phyloP scores from a whole-genome alignment of 1,140 invertebrate species.

The Hycleus cichorii region DNA sequence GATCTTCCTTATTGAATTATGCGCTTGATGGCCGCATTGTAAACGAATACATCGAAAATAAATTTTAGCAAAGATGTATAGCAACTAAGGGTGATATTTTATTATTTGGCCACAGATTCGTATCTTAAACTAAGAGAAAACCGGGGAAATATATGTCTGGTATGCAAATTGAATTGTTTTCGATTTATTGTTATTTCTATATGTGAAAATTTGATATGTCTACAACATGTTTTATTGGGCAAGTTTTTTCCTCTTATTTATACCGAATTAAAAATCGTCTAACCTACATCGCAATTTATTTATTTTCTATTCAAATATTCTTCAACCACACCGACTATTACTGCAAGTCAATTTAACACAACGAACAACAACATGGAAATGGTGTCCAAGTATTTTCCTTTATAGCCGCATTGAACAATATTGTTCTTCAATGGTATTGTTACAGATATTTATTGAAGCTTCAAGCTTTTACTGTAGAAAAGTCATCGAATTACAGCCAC shows the following conservation, averaged over 20 bases:
- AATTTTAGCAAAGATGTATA: conserved; percentile 14
- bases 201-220: conserved; percentile 20
- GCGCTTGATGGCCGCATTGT: conserved; percentile 6
- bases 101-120: conserved; percentile 21
- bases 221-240: neutral
- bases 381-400: too few relatives aligned
- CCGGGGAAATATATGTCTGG: conserved; percentile 11
- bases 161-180: conserved; percentile 21
- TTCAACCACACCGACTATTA: too few relatives aligned
- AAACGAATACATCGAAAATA: conserved; percentile 17
- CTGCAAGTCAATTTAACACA: too few relatives aligned
- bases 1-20: conserved; percentile 15
- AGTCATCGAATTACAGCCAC: too few relatives aligned
- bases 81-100: conserved; percentile 14
- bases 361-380: too few relatives aligned
- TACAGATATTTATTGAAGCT: too few relatives aligned
- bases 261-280: neutral
- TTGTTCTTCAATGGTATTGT: too few relatives aligned
- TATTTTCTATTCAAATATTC: too few relatives aligned
- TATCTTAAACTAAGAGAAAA: conserved; percentile 15
- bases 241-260: conserved; percentile 10
- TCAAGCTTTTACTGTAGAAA: too few relatives aligned
- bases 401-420: too few relatives aligned
- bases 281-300: too few relatives aligned
- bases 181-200: conserved; percentile 15